Evolutionary conservation across 1,140 invertebrate species (phyloP).

Genomic region (Aphaenogaster ashmeadi): DNA sequence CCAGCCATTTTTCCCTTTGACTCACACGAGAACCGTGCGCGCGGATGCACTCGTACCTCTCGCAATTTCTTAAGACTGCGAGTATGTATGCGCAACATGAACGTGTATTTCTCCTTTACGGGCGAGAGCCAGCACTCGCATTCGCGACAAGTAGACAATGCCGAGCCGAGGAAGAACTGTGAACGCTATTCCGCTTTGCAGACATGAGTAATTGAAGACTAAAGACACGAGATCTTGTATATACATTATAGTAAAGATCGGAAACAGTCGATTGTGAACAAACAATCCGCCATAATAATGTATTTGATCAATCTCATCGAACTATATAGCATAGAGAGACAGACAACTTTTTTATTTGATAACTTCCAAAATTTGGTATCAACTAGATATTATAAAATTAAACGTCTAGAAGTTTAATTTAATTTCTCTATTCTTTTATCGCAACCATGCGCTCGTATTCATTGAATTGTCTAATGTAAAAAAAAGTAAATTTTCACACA

Average conservation of each 20-base stretch:
- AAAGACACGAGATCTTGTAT: constrained; percentile 11
- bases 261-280: not conserved
- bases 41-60: constrained; percentile 56
- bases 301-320: not conserved
- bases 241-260: not conserved
- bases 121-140: constrained; percentile 19
- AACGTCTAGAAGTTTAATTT: not conserved
- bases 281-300: not conserved
- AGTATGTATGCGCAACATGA: not conserved
- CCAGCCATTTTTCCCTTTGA: constrained; percentile 71
- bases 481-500: not conserved
- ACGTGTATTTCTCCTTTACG: constrained; percentile 64
- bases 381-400: not conserved
- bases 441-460: not conserved
- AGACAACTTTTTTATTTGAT: not conserved
- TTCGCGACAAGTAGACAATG: constrained; percentile 48
- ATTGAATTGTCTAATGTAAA: not conserved
- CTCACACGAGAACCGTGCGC: constrained; percentile 43
- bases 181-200: constrained; percentile 1
- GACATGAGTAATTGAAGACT: constrained; percentile 30
- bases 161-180: constrained; percentile 14
- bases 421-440: not conserved
- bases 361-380: not conserved
- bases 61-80: constrained; percentile 70
- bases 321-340: not conserved